phyloP scores from a whole-genome alignment of 2,797 vertebrate species.

The Spinus olivaceus region DNA sequence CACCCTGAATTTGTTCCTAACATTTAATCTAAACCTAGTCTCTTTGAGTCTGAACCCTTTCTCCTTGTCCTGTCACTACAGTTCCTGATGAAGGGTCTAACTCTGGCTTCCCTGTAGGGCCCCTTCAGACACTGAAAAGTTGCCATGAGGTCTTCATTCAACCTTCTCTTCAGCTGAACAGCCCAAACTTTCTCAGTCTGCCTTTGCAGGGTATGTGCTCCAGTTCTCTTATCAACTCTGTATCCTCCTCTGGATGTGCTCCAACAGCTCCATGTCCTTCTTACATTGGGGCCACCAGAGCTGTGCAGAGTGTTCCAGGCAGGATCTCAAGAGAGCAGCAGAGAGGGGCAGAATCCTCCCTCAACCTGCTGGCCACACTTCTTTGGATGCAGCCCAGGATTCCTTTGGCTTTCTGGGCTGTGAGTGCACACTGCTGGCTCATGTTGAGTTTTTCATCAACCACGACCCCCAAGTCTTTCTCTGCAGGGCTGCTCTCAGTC shows the following conservation, averaged over 20 bases:
- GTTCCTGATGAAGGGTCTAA: neutral
- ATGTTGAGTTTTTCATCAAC: neutral
- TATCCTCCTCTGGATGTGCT: neutral
- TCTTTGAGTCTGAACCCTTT: neutral
- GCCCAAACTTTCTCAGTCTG: neutral
- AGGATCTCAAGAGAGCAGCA: neutral
- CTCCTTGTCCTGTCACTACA: neutral
- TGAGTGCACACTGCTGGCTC: neutral
- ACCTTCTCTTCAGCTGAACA: neutral
- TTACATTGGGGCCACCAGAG: neutral
- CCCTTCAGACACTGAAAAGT: neutral
- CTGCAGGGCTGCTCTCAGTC: neutral
- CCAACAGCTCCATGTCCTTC: neutral
- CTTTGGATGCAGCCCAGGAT: neutral
- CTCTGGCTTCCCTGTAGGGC: neutral
- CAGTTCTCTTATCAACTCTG: neutral
- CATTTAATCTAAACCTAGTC: neutral
- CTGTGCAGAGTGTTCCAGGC: neutral
- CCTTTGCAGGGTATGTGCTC: fast-evolving
- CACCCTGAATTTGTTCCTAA: neutral
- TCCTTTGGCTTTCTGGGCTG: neutral
- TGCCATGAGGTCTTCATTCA: neutral
- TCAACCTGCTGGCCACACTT: neutral
- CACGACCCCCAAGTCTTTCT: neutral
- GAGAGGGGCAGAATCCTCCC: neutral